Evolutionary conservation across 2,888 invertebrate genomes (phyloP), one percentile per base, ranked within the genome.

Genomic region (Lasioglossum lativentre): DNA sequence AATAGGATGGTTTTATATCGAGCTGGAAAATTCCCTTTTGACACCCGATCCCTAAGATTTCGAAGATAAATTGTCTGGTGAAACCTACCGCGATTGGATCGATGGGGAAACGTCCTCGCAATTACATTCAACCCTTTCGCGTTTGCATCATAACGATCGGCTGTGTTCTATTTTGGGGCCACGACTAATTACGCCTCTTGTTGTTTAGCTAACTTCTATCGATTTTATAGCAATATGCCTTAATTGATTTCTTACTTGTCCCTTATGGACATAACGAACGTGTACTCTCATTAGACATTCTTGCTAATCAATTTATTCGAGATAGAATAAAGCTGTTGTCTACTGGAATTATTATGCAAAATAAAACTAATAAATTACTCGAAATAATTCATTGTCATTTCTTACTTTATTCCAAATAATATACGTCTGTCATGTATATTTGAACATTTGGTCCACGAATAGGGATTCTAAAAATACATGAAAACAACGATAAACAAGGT

Each of bases 41-140:
- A 40, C 38, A 45, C 23, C 70, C 27, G 72, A 79, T 75, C 83
- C 74, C 66, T 85, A 75, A 52, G 80, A 89, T 85, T 90, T 85
- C 86, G 40, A 68, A 40, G 59, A 76, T 78, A 75, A 82, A 78
- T 83, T 87, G 73, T 86, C 47, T 77, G 12, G 78, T 75, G 90
- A 90, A 90, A 90, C 83, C 88, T 78, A 82, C 23, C 70, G 80
- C 71, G 71, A 85, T 75, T 83, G 10, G 75, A 80, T 86, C 82
- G 88, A 86, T 86, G 74, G 52, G 71, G 82, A 84, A 86, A 83
- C 80, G 45, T 27, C 34, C 74, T 86, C 56, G 84, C 66, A 90
- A 90, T 90, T 82, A 83, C 85, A 66, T 68, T 40, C 71, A 27
- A 72, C 71, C 73, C 77, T 74, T 75, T 75, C 78, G 34, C 71